These are phyloP conservation scores for Paedocypris micromegethes DNA, from an alignment of 2,797 vertebrate species.

Conservation along the genomic window DNA sequence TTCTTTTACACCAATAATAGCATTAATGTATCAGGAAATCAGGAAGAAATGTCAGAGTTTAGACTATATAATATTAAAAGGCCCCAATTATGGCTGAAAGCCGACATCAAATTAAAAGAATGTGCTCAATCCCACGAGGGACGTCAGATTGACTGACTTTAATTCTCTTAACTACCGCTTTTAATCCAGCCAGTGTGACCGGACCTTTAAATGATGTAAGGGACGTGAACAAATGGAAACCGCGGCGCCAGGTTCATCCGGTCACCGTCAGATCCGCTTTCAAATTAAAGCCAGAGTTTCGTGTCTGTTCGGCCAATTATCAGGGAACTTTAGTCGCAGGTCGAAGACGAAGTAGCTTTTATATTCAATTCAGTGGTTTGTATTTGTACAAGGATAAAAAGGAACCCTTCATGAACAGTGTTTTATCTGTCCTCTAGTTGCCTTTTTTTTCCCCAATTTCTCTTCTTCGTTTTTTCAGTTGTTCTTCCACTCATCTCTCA, in stretches of 20 bases:
- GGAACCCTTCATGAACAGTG: too few species aligned
- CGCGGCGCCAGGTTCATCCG: not conserved
- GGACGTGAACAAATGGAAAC: not conserved
- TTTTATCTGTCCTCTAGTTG: too few species aligned
- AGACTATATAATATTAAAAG: slow-evolving; percentile 11
- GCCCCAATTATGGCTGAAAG: not conserved
- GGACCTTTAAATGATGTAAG: not conserved
- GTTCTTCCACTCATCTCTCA: too few species aligned
- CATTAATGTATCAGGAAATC: not conserved
- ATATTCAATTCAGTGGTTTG: too few species aligned
- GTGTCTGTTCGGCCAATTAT: too few species aligned
- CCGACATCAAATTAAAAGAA: not conserved
- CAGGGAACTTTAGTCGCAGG: too few species aligned
- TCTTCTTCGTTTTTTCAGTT: too few species aligned
- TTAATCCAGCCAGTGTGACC: not conserved
- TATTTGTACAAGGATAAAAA: too few species aligned
- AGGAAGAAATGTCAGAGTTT: not conserved
- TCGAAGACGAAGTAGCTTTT: too few species aligned
- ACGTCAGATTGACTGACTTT: not conserved
- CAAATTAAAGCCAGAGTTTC: not conserved
- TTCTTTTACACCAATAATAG: not conserved
- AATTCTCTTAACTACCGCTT: not conserved
- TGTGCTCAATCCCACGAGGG: not conserved
- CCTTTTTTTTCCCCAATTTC: too few species aligned
- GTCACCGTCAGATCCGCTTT: not conserved